These are phyloP conservation scores for Ceratina australensis DNA, from an alignment of 1,140 invertebrate species.

Conservation along the genomic window DNA sequence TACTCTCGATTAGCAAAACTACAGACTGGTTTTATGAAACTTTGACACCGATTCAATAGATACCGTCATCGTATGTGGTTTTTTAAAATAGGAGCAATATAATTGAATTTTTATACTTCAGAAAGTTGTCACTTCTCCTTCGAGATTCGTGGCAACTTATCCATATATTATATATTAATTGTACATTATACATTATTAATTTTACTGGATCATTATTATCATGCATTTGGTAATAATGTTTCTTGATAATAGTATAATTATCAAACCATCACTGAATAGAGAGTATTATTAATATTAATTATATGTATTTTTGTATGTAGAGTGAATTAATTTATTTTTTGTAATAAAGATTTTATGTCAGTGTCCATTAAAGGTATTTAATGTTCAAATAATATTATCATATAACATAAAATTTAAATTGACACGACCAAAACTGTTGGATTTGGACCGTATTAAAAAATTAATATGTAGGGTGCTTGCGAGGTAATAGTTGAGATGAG, in stretches of 20 bases:
- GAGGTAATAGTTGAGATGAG: no score
- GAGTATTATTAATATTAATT: conserved; percentile 75
- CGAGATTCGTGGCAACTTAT: conserved; percentile 18
- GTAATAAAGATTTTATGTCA: conserved; percentile 74
- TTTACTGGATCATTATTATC: conserved; percentile 42
- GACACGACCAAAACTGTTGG: background rate
- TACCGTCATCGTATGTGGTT: background rate
- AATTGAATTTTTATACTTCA: conserved; percentile 26
- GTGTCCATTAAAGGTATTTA: conserved; percentile 36
- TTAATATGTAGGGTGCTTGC: no score
- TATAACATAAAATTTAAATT: no score
- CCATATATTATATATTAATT: conserved; percentile 19
- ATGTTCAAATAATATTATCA: no score
- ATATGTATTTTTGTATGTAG: conserved; percentile 74
- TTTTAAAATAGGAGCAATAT: background rate
- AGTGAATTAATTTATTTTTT: conserved; percentile 76
- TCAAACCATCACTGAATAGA: conserved; percentile 67
- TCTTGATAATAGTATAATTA: conserved; percentile 55
- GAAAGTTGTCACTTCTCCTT: conserved; percentile 13
- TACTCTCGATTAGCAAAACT: conserved; percentile 23
- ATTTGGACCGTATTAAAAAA: background rate
- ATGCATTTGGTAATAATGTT: conserved; percentile 38
- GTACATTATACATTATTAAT: conserved; percentile 56
- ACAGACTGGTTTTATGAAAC: conserved; percentile 32
- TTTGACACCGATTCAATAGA: conserved; percentile 24